These are phyloP conservation scores for Drosophila bocki DNA, from an alignment of 1,140 invertebrate species.

Conservation along the genomic window DNA sequence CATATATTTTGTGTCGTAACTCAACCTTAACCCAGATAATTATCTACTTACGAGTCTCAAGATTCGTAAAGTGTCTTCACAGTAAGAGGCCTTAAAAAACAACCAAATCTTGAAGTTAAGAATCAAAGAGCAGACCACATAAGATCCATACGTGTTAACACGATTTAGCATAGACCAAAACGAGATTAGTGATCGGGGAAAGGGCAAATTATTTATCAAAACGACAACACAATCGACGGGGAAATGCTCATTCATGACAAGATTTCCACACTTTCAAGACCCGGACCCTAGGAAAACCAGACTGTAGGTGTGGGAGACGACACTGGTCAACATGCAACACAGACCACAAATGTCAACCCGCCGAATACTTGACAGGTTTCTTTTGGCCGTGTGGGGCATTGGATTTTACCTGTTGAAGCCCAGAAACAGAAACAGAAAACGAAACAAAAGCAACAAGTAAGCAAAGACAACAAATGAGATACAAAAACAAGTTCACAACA, in stretches of 20 bases:
- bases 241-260: slow-evolving; percentile 70
- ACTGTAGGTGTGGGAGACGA: slow-evolving; percentile 51
- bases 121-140: slow-evolving; percentile 10
- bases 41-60: slow-evolving; percentile 22
- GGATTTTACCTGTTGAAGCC: slow-evolving; percentile 71
- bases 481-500: slow-evolving; percentile 71
- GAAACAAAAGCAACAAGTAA: slow-evolving; percentile 69
- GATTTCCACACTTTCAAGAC: slow-evolving; percentile 67
- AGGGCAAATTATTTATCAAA: slow-evolving; percentile 65
- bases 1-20: slow-evolving; percentile 25
- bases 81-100: slow-evolving; percentile 23
- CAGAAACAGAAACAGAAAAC: slow-evolving; percentile 37
- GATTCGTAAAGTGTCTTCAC: slow-evolving; percentile 7
- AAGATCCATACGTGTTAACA: slow-evolving; percentile 48
- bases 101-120: slow-evolving; percentile 6
- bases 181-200: slow-evolving; percentile 12
- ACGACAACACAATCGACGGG: slow-evolving; percentile 62
- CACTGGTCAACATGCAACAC: slow-evolving; percentile 54
- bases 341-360: slow-evolving; percentile 68
- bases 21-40: slow-evolving; percentile 52
- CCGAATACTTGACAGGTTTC: slow-evolving; percentile 56
- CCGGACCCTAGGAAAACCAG: slow-evolving; percentile 32
- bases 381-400: slow-evolving; percentile 59
- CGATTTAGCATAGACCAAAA: slow-evolving; percentile 38
- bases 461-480: slow-evolving; percentile 52